phyloP scores from a whole-genome alignment of 2,113 vertebrate species.

The Ctenodactylus gundi region DNA sequence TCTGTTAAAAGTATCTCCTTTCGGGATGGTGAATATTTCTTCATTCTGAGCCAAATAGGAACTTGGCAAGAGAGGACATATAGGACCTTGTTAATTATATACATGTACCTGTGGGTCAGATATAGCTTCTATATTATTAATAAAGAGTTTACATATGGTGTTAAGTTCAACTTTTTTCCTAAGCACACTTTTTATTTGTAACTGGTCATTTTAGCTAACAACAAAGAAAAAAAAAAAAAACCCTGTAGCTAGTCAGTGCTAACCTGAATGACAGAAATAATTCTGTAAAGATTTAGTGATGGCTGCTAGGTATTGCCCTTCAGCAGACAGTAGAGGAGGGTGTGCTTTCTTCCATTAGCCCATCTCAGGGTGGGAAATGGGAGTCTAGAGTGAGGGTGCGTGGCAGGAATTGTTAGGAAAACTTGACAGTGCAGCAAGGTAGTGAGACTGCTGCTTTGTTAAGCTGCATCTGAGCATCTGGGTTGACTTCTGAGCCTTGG shows the following conservation, averaged over 20 bases:
- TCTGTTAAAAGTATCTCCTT: neutral
- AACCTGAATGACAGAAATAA: constrained; percentile 47
- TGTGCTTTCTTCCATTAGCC: constrained; percentile 14
- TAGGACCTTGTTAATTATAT: neutral
- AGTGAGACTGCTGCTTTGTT: neutral
- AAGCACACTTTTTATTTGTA: constrained; percentile 47
- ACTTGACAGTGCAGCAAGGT: neutral
- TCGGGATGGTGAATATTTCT: constrained; percentile 33
- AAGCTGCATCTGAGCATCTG: neutral
- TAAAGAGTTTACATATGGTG: neutral
- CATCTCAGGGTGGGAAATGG: neutral
- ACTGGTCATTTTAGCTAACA: constrained; percentile 18
- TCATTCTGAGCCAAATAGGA: constrained; percentile 47
- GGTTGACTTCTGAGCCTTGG: neutral
- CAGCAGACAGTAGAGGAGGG: too few relatives aligned
- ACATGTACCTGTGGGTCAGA: neutral
- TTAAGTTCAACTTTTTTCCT: neutral
- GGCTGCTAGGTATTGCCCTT: constrained; percentile 36
- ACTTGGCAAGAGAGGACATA: constrained; percentile 31
- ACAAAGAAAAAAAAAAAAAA: neutral
- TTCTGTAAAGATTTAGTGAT: neutral
- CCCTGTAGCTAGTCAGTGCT: neutral
- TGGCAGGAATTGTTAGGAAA: constrained; percentile 36
- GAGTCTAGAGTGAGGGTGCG: neutral
- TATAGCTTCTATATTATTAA: neutral